phyloP scores from a whole-genome alignment of 2,888 invertebrate species.

The Saturnia japonica region DNA sequence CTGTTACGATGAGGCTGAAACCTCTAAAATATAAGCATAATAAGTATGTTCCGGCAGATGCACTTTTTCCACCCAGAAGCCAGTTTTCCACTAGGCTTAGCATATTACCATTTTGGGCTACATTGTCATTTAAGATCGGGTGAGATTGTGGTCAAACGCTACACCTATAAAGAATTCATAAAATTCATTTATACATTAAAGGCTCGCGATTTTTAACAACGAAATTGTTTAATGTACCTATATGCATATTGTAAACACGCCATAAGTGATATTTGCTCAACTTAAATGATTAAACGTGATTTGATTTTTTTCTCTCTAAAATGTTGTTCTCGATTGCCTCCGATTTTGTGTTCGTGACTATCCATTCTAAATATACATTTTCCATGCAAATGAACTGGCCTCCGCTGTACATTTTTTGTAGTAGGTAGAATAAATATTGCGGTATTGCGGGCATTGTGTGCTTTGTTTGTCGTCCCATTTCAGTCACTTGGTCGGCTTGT shows the following conservation, averaged over 20 bases:
- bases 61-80: too few species aligned
- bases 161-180: too few species aligned
- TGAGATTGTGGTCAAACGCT: too few species aligned
- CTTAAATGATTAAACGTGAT: not conserved
- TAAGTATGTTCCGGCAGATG: too few species aligned
- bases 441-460: conserved; percentile 47
- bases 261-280: not conserved
- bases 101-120: too few species aligned
- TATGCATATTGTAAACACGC: not conserved
- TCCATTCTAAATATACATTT: conserved; percentile 79
- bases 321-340: conserved; percentile 24
- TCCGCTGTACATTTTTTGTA: conserved; percentile 65
- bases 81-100: too few species aligned
- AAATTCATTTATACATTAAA: not conserved
- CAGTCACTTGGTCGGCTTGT: conserved; percentile 35
- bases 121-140: too few species aligned
- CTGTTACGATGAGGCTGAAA: too few species aligned
- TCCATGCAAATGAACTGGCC: conserved; percentile 78
- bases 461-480: conserved; percentile 40
- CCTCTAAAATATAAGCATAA: too few species aligned
- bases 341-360: conserved; percentile 71
- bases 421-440: conserved; percentile 67
- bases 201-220: not conserved
- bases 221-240: not conserved
- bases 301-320: not conserved